Evolutionary conservation across 2,888 invertebrate species (phyloP), one percentile per base, ranked within the genome.

Genomic region (Caenorhabditis doughertyi): DNA sequence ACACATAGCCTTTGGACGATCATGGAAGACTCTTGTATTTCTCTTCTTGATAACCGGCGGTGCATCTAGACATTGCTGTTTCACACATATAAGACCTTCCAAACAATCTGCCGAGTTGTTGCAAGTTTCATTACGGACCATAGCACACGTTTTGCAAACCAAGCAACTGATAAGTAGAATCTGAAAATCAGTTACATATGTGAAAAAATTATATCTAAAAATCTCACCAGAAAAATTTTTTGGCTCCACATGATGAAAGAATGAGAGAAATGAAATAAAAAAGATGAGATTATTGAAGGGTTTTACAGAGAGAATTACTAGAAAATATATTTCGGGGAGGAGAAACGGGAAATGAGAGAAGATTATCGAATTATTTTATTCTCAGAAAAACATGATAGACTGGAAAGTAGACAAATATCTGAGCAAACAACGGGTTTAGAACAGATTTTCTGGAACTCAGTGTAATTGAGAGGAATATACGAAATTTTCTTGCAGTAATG

Each of bases 51-150:
- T 44, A 11, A 4, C n/a, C 13, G 23, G 18, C 11, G 62, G 62
- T 44, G 32, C 29, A 18, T 29, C 21, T 8, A 64, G 9, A 21
- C 55, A 70, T n/a, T 56, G 23, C 21, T 56, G 39, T 7, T 67
- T 51, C 27, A 23, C 27, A 8, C 53, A 55, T 9, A 42, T 18
- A 9, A 53, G 35, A n/a, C 53, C 53, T n/a, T 67, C 67, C 25
- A 67, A 32, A 25, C 67, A 67, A 9, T 67, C 55, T 9, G 39
- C n/a, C 8, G 53, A 67, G 35, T 53, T 39, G n/a, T 39, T 49
- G 56, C 55, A 70, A 7, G 68, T 70, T n/a, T 42, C 67, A 18
- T 53, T 53, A 1, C 9, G 25, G 7, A 68, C 25, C 67, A 53
- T 68, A n/a, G 42, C 53, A 7, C 7, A 18, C 7, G 35, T 21